phyloP scores from a whole-genome alignment of 2,888 invertebrate species.

The Cecidostiba fungosa region DNA sequence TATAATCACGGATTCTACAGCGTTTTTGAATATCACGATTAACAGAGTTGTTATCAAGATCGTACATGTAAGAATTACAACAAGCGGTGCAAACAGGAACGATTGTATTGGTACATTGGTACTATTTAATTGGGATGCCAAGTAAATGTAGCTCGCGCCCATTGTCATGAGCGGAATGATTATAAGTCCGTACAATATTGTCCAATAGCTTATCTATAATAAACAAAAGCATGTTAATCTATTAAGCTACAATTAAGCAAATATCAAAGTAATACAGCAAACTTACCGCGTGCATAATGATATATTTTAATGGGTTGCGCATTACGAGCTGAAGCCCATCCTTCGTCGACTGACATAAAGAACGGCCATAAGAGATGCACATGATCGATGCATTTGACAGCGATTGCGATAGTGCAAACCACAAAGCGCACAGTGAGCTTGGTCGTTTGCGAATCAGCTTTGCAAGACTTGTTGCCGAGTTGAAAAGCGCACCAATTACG shows the following conservation, averaged over 20 bases:
- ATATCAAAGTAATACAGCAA: not conserved
- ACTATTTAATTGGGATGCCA: not conserved
- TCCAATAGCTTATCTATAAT: not conserved
- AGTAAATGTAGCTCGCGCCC: not conserved
- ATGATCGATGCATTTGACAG: not conserved
- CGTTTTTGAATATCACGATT: not conserved
- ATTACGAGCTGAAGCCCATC: not conserved
- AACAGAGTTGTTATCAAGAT: not conserved
- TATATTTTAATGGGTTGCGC: slow-evolving; percentile 5
- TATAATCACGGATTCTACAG: not conserved
- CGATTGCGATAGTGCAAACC: not conserved
- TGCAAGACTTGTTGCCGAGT: not conserved
- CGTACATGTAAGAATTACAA: not conserved
- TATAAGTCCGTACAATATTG: not conserved
- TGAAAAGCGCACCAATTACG: not conserved
- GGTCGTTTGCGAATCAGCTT: not conserved
- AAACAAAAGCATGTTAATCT: not conserved
- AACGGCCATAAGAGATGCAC: not conserved
- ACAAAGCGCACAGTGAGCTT: not conserved
- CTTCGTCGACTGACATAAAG: not conserved
- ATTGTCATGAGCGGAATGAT: not conserved
- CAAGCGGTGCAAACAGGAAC: not conserved
- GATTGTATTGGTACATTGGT: not conserved
- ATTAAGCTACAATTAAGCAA: not conserved
- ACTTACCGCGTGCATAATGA: not conserved